Evolutionary conservation across 1,140 invertebrate genomes (phyloP), one percentile per base, ranked within the genome.

Genomic region (Apocrypta bakeri): DNA sequence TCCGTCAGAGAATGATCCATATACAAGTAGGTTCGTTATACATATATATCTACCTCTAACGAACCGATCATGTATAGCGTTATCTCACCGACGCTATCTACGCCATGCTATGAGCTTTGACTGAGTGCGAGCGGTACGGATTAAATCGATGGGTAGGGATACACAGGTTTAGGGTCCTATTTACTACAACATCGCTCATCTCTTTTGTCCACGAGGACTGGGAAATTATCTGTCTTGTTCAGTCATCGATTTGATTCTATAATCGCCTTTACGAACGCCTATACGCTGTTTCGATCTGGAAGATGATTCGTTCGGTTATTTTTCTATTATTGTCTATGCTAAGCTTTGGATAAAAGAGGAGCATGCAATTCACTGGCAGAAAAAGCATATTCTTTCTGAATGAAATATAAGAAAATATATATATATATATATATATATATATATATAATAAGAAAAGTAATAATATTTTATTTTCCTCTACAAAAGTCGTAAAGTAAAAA

Each of bases 41-140:
- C n/a, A n/a, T 64, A 64, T 64, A 63, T 21, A 63, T 7, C 61
- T 63, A n/a, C 11, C 61, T 64, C 61, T 64, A 64, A 64, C 61
- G 61, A 64, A 64, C 25, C 61, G 61, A 9, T 25, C n/a, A 8
- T 24, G 24, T 9, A 2, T 21, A 25, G 61, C 4, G n/a, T 27
- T 66, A 66, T 66, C 63, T 66, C 63, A 9, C 27, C 63, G n/a
- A 25, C 25, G 63, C 24, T 66, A 66, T 66, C 63, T 27, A 0
- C 24, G 27, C 14, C 29, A 17, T 14, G 7, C 12, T 68, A 24
- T 66, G 64, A 21, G 29, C 31, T 31, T 33, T 31, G 27, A 71
- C 27, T 71, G 1, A n/a, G n/a, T n/a, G n/a, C n/a, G 11, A n/a
- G 68, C 68, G 8, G 24, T 9, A 0, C 14, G 27, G 68, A 31